phyloP scores from a whole-genome alignment of 2,888 invertebrate genomes.

The Busseola fusca region DNA sequence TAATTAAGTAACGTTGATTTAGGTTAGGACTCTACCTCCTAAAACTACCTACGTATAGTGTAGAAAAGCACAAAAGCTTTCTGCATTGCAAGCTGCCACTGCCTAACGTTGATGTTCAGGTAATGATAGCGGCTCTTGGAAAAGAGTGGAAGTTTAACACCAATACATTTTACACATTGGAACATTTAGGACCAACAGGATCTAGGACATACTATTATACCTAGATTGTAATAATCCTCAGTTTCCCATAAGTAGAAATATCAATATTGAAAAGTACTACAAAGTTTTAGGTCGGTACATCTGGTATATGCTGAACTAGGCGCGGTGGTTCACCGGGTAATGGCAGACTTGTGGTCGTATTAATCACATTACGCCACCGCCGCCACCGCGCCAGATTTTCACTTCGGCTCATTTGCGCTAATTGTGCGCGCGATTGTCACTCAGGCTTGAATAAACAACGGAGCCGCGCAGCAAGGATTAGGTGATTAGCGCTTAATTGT shows the following conservation, averaged over 20 bases:
- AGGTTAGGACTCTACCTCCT: background rate
- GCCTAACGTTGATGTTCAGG: background rate
- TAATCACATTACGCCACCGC: conserved; percentile 84
- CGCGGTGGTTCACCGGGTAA: conserved; percentile 70
- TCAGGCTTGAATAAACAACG: conserved; percentile 89
- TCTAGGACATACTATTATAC: background rate
- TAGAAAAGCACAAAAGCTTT: background rate
- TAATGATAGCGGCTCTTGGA: background rate
- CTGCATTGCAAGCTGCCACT: background rate
- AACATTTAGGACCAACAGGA: background rate
- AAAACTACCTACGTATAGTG: background rate
- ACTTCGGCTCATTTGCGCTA: conserved; percentile 89
- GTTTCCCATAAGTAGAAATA: background rate
- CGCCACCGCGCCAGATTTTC: conserved; percentile 85
- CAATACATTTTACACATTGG: background rate
- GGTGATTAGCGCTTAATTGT: conserved; percentile 88
- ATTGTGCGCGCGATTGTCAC: conserved; percentile 89
- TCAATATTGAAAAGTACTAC: background rate
- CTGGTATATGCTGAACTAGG: conserved; percentile 41
- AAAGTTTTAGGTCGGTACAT: conserved; percentile 18
- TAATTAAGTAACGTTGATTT: too few relatives aligned
- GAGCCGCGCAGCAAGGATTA: conserved; percentile 87
- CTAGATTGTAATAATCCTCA: background rate
- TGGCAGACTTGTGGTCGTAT: conserved; percentile 82
- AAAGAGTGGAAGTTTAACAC: background rate